Conservation (phyloP, 2,113 vertebrate genomes). For the Spheniscus mendiculus region DNA sequence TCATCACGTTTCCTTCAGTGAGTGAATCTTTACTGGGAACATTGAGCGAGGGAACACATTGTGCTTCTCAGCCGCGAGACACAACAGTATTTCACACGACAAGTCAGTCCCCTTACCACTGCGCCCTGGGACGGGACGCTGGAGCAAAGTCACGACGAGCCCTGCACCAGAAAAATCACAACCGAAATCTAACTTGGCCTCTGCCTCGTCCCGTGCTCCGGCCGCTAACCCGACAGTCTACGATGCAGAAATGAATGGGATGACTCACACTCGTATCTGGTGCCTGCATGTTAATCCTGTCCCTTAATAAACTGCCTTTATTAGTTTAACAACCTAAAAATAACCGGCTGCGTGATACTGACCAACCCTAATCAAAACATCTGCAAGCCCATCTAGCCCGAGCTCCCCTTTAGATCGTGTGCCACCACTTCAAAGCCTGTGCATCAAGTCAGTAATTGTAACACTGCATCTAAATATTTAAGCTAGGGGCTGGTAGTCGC, state of each 20-base stretch:
- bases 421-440: slow-evolving; percentile 73
- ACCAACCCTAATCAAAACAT: slow-evolving; percentile 71
- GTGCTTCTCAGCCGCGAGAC: not conserved
- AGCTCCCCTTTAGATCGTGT: slow-evolving; percentile 52
- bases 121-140: not conserved
- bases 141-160: not conserved
- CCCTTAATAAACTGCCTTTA: slow-evolving; percentile 16
- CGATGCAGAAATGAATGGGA: not conserved
- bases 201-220: not conserved
- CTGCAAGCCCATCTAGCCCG: slow-evolving; percentile 59
- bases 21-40: not conserved
- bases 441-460: slow-evolving; percentile 83
- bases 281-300: not conserved
- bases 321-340: slow-evolving; percentile 51
- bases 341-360: slow-evolving; percentile 46
- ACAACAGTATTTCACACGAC: not conserved
- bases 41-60: rapidly evolving
- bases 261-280: not conserved
- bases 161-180: not conserved
- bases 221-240: not conserved
- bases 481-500: slow-evolving; percentile 78
- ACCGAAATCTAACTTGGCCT: not conserved
- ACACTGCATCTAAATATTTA: slow-evolving; percentile 85
- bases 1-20: not conserved
- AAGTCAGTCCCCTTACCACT: not conserved